Percentiles rank a stretch among this genome's conserved stretches.
Conservation (phyloP, 2,113 vertebrate species). For the Junco hyemalis region DNA sequence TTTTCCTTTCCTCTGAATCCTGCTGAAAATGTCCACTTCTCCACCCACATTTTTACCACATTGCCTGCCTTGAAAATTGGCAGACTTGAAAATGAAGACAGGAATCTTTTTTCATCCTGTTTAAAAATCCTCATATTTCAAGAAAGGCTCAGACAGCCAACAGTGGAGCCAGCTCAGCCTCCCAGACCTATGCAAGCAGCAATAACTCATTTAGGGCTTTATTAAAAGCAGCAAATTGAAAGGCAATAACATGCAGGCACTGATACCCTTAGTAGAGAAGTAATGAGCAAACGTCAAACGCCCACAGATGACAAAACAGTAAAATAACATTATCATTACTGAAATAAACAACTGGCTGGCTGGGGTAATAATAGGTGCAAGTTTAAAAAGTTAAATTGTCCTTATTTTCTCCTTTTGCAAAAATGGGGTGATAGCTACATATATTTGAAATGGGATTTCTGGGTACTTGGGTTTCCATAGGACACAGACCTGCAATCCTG, state of each 20-base stretch:
- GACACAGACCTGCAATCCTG: neutral
- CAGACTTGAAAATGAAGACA: neutral
- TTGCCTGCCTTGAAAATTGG: neutral
- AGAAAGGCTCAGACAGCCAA: neutral
- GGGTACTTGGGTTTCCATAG: neutral
- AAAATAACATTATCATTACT: neutral
- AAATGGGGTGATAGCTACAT: neutral
- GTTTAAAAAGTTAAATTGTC: neutral
- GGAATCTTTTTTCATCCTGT: neutral
- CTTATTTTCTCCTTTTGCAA: neutral
- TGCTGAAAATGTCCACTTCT: neutral
- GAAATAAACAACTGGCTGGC: neutral
- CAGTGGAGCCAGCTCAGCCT: neutral
- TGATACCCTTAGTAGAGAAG: neutral
- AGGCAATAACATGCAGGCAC: neutral
- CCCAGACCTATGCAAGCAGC: neutral
- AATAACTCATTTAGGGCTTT: neutral
- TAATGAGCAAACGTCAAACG: neutral
- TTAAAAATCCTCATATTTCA: neutral
- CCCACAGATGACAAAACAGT: neutral
- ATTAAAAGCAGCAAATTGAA: slow-evolving; percentile 4
- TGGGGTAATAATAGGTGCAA: neutral
- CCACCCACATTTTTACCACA: neutral
- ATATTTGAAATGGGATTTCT: neutral
- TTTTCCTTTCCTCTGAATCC: neutral